phyloP scores from a whole-genome alignment of 2,888 invertebrate species.

The Crossocerus cetratus region DNA sequence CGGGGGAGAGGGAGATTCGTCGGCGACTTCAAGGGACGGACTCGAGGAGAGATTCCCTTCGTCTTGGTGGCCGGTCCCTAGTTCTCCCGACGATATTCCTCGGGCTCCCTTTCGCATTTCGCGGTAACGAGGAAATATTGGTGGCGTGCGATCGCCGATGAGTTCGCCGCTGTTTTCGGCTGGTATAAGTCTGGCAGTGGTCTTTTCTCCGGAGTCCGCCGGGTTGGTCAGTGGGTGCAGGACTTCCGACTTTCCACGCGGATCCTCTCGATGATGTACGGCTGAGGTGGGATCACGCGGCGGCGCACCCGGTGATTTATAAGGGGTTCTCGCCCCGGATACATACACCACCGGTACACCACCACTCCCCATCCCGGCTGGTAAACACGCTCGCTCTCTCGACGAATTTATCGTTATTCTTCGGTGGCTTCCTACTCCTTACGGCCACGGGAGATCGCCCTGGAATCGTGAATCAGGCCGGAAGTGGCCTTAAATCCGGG shows the following conservation, averaged over 20 bases:
- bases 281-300: conserved; percentile 6
- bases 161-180: background rate
- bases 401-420: conserved; percentile 45
- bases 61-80: too few relatives aligned
- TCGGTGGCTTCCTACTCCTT: conserved; percentile 21
- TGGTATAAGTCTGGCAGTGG: background rate
- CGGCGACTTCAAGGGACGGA: background rate
- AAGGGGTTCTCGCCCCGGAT: background rate
- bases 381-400: conserved; percentile 34
- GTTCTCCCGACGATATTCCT: background rate
- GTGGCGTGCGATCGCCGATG: background rate
- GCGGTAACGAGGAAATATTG: background rate
- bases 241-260: conserved; percentile 19
- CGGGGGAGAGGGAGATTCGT: conserved; percentile 1
- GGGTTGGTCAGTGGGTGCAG: conserved; percentile 14
- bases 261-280: conserved; percentile 36
- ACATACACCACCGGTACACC: conserved; percentile 16
- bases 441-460: background rate
- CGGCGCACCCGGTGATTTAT: background rate
- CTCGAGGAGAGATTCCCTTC: conserved; percentile 3
- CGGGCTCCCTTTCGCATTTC: too few relatives aligned
- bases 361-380: conserved; percentile 20
- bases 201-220: background rate
- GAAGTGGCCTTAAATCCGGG: background rate
- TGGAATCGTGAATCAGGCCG: conserved; percentile 1